phyloP scores from a whole-genome alignment of 2,113 vertebrate species.

The Solea solea region DNA sequence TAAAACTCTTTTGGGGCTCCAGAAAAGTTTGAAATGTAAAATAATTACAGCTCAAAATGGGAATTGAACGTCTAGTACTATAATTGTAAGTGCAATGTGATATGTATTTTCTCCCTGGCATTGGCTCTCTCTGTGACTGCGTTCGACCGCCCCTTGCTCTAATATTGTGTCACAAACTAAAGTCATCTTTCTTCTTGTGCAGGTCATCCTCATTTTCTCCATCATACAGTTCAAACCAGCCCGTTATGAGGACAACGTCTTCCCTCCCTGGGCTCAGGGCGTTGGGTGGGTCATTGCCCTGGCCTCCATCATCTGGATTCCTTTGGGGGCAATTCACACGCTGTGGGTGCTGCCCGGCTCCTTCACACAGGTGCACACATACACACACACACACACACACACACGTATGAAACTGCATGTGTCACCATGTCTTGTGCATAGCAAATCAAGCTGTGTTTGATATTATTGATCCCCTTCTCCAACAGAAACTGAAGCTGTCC shows the following conservation, averaged over 20 bases:
- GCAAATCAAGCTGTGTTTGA: slow-evolving; percentile 5
- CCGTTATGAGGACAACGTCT: slow-evolving; percentile 76
- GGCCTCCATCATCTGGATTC: slow-evolving; percentile 84
- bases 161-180: too few species aligned
- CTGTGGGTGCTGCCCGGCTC: slow-evolving; percentile 80
- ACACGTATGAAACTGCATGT: background rate
- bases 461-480: background rate
- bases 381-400: too few species aligned
- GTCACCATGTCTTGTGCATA: too few species aligned
- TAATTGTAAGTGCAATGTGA: too few species aligned
- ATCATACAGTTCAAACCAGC: slow-evolving; percentile 82
- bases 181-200: slow-evolving; percentile 9
- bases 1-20: too few species aligned
- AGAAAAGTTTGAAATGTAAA: too few species aligned
- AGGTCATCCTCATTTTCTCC: slow-evolving; percentile 81
- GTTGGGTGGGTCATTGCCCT: slow-evolving; percentile 81
- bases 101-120: too few species aligned
- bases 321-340: slow-evolving; percentile 79
- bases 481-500: slow-evolving; percentile 78
- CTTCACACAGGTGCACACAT: slow-evolving; percentile 65
- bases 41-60: too few species aligned
- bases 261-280: slow-evolving; percentile 82
- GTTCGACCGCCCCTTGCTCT: too few species aligned
- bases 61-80: too few species aligned
- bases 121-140: too few species aligned